A percentile compares a stretch with the other conserved stretches of the same genome.
phyloP scores from a whole-genome alignment of 2,113 vertebrate genomes.

The Phalacrocorax carbo region DNA sequence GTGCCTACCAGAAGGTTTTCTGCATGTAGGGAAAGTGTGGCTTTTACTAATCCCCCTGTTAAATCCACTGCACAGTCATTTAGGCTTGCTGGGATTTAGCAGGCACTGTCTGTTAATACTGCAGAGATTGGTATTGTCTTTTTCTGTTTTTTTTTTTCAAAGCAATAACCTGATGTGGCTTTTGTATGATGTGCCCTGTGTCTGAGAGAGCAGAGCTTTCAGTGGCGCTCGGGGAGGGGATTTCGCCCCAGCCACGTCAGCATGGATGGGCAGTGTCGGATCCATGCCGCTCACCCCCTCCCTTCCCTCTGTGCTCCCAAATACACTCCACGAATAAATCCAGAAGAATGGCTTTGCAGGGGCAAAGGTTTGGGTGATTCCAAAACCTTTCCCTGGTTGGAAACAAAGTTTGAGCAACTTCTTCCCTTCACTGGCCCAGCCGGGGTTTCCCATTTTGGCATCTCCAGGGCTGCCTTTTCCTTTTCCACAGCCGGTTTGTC shows the following conservation, averaged over 20 bases:
- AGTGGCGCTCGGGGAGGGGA: background rate
- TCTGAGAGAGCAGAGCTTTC: background rate
- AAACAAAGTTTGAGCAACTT: background rate
- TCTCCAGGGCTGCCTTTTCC: background rate
- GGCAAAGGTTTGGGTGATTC: background rate
- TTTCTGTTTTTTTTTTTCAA: background rate
- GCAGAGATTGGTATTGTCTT: background rate
- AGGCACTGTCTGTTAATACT: background rate
- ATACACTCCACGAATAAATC: background rate
- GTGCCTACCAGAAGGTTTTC: background rate
- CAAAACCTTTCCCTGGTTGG: background rate
- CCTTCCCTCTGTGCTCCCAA: background rate
- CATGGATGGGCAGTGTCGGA: rapidly evolving
- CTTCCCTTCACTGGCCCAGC: background rate
- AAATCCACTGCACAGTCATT: slow-evolving; percentile 32
- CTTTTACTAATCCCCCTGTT: slow-evolving; percentile 16
- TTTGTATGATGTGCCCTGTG: background rate
- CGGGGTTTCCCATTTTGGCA: background rate
- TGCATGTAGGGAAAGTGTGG: slow-evolving; percentile 13
- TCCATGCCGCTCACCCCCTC: background rate
- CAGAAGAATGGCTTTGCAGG: background rate
- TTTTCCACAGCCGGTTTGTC: background rate
- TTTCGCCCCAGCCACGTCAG: background rate
- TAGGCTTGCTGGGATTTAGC: slow-evolving; percentile 48
- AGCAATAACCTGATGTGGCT: background rate